These are phyloP conservation scores for Caenorhabditis sp. DNA, from an alignment of 2,888 invertebrate species.

Conservation along the genomic window DNA sequence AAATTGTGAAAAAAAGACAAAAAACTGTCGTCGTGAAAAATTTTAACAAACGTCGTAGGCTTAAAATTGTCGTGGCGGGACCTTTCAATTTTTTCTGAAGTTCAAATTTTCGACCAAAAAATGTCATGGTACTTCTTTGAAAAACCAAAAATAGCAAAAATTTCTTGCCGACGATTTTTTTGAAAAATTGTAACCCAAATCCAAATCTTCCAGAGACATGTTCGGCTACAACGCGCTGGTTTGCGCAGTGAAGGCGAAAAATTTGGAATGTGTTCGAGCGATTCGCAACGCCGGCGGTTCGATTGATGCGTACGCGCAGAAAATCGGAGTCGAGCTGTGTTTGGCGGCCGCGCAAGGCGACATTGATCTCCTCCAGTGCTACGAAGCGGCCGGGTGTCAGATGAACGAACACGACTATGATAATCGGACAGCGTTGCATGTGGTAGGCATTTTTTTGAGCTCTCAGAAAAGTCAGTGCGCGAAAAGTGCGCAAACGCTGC, in stretches of 20 bases:
- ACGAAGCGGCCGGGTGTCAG: constrained; percentile 64
- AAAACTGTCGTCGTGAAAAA: too few relatives aligned
- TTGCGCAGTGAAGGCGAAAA: constrained; percentile 75
- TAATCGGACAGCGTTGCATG: constrained; percentile 66
- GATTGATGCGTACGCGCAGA: constrained; percentile 51
- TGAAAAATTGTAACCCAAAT: not conserved
- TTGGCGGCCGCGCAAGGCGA: constrained; percentile 71
- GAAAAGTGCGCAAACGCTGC: too few relatives aligned
- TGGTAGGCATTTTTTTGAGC: constrained; percentile 50
- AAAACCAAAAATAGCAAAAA: too few relatives aligned
- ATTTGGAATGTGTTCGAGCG: constrained; percentile 58
- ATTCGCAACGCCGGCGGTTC: constrained; percentile 63
- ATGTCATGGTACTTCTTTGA: too few relatives aligned
- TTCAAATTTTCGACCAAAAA: too few relatives aligned
- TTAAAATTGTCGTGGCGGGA: too few relatives aligned
- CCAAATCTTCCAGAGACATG: constrained; percentile 60
- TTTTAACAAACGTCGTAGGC: too few relatives aligned
- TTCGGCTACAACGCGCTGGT: constrained; percentile 75
- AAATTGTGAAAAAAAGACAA: too few relatives aligned
- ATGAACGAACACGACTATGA: constrained; percentile 65
- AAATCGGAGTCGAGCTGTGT: constrained; percentile 77
- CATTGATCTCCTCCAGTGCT: constrained; percentile 70
- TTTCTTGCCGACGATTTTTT: too few relatives aligned
- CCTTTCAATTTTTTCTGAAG: too few relatives aligned
- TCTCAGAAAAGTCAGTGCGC: not conserved